phyloP scores from a whole-genome alignment of 2,113 vertebrate genomes.

The Thalassarche chlororhynchos region DNA sequence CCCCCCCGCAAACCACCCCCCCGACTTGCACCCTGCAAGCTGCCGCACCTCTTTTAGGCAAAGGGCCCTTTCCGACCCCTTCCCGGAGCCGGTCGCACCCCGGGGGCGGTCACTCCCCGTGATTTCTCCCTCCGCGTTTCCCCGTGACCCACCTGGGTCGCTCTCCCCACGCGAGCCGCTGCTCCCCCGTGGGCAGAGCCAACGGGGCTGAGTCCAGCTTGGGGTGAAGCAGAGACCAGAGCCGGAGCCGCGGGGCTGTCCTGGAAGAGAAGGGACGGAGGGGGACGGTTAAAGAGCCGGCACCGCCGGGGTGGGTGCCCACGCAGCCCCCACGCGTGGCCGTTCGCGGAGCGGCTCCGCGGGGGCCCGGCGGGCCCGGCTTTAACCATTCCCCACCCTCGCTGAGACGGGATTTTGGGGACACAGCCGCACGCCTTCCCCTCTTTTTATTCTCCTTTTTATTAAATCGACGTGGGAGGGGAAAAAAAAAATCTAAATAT shows the following conservation, averaged over 20 bases:
- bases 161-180: background rate
- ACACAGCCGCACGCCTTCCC: fast-evolving
- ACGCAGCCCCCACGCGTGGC: background rate
- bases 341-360: background rate
- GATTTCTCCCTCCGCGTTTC: background rate
- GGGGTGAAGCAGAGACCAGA: background rate
- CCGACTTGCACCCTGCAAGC: background rate
- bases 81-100: too few relatives aligned
- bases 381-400: background rate
- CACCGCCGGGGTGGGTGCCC: background rate
- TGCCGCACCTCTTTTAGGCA: too few relatives aligned
- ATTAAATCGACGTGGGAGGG: background rate
- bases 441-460: background rate
- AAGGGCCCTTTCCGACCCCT: too few relatives aligned
- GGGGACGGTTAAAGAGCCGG: background rate
- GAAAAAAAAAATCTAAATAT: background rate
- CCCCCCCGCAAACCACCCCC: fast-evolving
- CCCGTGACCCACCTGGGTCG: background rate
- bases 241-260: background rate
- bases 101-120: fast-evolving
- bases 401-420: background rate
- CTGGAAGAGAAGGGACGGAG: background rate
- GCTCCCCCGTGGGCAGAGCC: background rate
- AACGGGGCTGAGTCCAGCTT: background rate
- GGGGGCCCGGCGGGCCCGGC: too few relatives aligned